Evolutionary conservation across 2,888 invertebrate species (phyloP), one percentile per base, ranked within the genome.

Genomic region (Agrochola circellaris): DNA sequence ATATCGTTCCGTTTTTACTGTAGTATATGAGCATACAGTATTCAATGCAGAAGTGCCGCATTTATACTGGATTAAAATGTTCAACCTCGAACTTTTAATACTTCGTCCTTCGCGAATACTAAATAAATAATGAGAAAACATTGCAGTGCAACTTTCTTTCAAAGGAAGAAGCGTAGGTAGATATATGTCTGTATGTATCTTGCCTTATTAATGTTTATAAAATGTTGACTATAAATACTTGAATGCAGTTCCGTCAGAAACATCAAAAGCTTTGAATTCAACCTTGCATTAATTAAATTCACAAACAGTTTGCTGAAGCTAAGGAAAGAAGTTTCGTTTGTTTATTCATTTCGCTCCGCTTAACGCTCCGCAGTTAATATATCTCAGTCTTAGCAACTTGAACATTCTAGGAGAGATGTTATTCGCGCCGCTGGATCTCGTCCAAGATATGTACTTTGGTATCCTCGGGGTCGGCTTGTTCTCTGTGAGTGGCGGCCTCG

Each of bases 361-460:
- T 6, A n/a, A 26, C 54, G 73, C 64, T 79, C 68, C 62, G 51
- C 65, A 30, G 66, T 73, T 77, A 75, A 83, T 86, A 65, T 86
- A 83, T 61, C 65, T 34, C 72, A 85, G 73, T 86, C 75, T 87
- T 73, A 86, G 75, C 73, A 79, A 78, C 75, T 88, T 89, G 74
- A 90, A 90, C 79, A 84, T 95, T 95, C 90, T 95, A 96, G 96
- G 96, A 73, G 96, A 96, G 90, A 93, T 95, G 92, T 88, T 96
- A 83, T 94, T 95, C 87, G 94, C 95, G 70, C 96, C 96, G 42
- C 89, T 96, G 90, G 96, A 96, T 86, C 93, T 96, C 77, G 94
- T 96, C 48, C 96, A 96, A 90, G 96, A 96, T 88, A 95, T 96
- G 92, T 96, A 93, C 92, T 96, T 93, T 89, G 95, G 95, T 51